Base-by-base conservation (phyloP, 2,113 vertebrate genomes). In the Sturnira hondurensis region DNA sequence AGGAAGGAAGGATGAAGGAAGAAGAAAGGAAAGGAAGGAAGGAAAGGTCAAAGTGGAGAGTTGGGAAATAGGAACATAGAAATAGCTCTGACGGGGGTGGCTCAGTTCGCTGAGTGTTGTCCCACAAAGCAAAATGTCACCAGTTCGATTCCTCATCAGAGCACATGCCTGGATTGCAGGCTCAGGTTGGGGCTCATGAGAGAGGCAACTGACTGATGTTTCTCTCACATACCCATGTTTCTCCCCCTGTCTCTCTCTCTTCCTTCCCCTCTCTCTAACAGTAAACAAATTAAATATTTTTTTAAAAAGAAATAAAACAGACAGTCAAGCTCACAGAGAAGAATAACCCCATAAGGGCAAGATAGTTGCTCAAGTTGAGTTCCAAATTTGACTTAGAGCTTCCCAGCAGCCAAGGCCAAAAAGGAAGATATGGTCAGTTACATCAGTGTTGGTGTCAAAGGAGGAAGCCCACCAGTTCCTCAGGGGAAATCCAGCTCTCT, bases 361-460 rank as follows among this genome's bases (percentile, higher is more conserved):
- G 45, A 14, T 8, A 24, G 13, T 52, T 31, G 17, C 38, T 67
- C n/a, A 36, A 68, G 52, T 3, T 41, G 73, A 33, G 24, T 67
- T 95, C 83, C 36, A 54, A 54, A 58, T 73, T 76, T 81, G 91
- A 56, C 36, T 92, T 80, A 73, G 94, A 95, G 89, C 68, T 83
- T 94, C 96, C 85, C 41, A 36, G 76, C 68, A 86, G 68, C 73
- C 89, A 78, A 83, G 84, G 89, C 61, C 45, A 94, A 91, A 97
- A 89, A 10, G 76, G 76, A 83, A 83, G 91, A 77, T 20, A 50
- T 5, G 41, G 81, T 92, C 24, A 26, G 89, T 92, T 78, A 83
- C 47, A 9, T 31, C 52, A 58, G 16, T 6, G 45, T 36, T 38
- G 47, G 31, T 77, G 84, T 68, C 22, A 50, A 68, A 92, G 70